Conservation (phyloP, 2,888 invertebrate genomes). For the Acrobasis repandana region DNA sequence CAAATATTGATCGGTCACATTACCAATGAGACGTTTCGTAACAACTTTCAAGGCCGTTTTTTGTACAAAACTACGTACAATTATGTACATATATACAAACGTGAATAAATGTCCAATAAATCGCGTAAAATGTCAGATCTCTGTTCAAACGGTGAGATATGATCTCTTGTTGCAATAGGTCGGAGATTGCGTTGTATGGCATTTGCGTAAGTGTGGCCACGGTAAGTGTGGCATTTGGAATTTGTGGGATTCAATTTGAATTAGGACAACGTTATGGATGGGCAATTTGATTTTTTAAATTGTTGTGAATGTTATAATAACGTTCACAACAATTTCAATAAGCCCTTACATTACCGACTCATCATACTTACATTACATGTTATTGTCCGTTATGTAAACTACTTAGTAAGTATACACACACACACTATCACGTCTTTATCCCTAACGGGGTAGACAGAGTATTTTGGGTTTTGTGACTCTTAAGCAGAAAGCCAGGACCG, state of each 20-base stretch:
- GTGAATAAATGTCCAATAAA: conserved; percentile 10
- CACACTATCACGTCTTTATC: no score
- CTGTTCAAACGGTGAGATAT: conserved; percentile 24
- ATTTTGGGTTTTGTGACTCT: no score
- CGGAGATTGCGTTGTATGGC: conserved; percentile 25
- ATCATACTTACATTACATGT: no score
- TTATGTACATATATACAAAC: neutral
- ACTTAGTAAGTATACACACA: no score
- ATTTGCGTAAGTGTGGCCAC: no score
- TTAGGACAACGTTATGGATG: neutral
- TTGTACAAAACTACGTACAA: conserved; percentile 2
- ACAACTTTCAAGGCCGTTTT: neutral
- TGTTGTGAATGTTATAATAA: no score
- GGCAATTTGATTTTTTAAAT: no score
- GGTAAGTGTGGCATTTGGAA: conserved; percentile 18
- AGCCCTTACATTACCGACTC: no score
- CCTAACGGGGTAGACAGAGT: no score
- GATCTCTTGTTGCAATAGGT: conserved; percentile 31
- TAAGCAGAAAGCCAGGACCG: no score
- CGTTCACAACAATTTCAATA: no score
- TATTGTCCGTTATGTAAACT: no score
- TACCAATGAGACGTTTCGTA: neutral
- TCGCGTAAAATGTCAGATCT: conserved; percentile 26
- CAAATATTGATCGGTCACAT: conserved; percentile 2
- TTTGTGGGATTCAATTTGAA: neutral